phyloP scores from a whole-genome alignment of 2,797 vertebrate species.

The Astyanax mexicanus region DNA sequence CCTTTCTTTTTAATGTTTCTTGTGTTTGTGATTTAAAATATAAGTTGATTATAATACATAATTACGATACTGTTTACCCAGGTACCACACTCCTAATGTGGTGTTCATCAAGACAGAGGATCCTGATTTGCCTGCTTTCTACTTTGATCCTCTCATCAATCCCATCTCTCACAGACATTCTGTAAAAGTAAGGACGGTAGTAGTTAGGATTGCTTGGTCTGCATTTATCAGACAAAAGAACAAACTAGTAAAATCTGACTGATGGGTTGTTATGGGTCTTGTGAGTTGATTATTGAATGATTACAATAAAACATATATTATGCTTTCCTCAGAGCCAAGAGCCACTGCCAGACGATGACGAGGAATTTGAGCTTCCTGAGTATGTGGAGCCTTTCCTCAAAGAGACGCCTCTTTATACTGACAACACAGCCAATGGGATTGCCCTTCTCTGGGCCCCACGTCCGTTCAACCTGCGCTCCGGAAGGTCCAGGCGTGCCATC shows the following conservation, averaged over 20 bases:
- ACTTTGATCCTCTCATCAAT: conserved; percentile 98
- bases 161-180: conserved; percentile 98
- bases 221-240: too few relatives aligned
- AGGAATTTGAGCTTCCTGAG: conserved; percentile 98
- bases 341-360: conserved; percentile 95
- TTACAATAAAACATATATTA: too few relatives aligned
- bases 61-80: conserved; percentile 70
- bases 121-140: conserved; percentile 98
- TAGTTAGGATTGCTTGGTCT: too few relatives aligned
- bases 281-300: too few relatives aligned
- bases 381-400: conserved; percentile 97
- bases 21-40: too few relatives aligned
- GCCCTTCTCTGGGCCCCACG: conserved; percentile 96
- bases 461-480: conserved; percentile 96
- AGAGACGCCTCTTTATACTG: conserved; percentile 95
- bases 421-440: conserved; percentile 98
- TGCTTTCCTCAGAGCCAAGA: conserved; percentile 95
- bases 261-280: too few relatives aligned
- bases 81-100: conserved; percentile 98
- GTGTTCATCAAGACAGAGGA: conserved; percentile 99
- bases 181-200: conserved; percentile 85
- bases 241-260: too few relatives aligned
- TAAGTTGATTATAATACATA: too few relatives aligned
- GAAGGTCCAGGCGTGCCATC: conserved; percentile 93
- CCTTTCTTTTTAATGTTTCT: not conserved